Evolutionary conservation across 2,888 invertebrate genomes (phyloP).

Genomic region (Branchellion lobata): DNA sequence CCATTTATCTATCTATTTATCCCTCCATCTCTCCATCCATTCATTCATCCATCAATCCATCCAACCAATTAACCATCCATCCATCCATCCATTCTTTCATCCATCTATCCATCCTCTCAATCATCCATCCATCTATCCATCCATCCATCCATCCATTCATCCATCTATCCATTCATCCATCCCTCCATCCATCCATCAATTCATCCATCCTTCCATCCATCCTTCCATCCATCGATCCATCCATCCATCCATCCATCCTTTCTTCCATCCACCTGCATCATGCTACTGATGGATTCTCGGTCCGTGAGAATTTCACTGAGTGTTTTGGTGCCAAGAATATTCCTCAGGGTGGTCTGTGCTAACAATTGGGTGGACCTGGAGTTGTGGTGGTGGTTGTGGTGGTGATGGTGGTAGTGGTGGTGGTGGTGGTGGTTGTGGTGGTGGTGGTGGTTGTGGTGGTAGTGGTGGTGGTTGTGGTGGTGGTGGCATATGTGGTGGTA

Average conservation of each 20-base stretch:
- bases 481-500: too few relatives aligned
- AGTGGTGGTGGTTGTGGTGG: too few relatives aligned
- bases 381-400: constrained; percentile 56
- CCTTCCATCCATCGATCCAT: constrained; percentile 53
- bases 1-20: too few relatives aligned
- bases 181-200: background rate
- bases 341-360: constrained; percentile 58
- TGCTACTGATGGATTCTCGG: constrained; percentile 57
- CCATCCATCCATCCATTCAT: constrained; percentile 12
- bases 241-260: background rate
- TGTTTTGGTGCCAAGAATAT: constrained; percentile 56
- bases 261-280: constrained; percentile 53
- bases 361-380: constrained; percentile 60
- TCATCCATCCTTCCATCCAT: background rate
- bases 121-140: background rate
- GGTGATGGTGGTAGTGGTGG: constrained; percentile 58
- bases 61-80: too few relatives aligned
- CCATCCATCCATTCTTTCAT: background rate
- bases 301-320: constrained; percentile 59
- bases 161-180: constrained; percentile 11
- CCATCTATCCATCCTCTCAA: background rate
- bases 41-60: too few relatives aligned
- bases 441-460: too few relatives aligned
- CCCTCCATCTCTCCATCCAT: too few relatives aligned
- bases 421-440: too few relatives aligned